Percentiles rank a stretch among this genome's conserved stretches.
These are phyloP conservation scores for Mimachlamys varia DNA, from an alignment of 2,888 invertebrate species.

Conservation along the genomic window DNA sequence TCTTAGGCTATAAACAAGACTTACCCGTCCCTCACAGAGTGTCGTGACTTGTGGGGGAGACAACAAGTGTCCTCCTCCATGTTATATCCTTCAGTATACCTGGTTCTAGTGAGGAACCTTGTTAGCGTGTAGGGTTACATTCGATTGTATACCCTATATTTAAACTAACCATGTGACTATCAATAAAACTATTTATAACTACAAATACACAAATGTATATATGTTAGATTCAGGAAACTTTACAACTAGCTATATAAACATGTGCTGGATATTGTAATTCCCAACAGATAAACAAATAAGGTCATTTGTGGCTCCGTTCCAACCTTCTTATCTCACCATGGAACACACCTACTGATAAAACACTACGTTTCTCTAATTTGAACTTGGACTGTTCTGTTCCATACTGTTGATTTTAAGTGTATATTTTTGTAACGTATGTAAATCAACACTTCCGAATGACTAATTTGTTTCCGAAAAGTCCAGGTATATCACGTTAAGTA, in stretches of 20 bases:
- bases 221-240: neutral
- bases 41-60: neutral
- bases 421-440: neutral
- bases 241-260: neutral
- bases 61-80: neutral
- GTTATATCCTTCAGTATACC: neutral
- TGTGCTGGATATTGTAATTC: neutral
- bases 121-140: neutral
- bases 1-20: neutral
- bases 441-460: neutral
- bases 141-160: neutral
- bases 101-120: neutral
- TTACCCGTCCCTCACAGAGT: neutral
- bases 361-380: neutral
- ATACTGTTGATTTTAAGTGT: neutral
- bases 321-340: neutral
- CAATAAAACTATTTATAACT: neutral
- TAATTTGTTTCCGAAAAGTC: neutral
- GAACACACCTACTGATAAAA: neutral
- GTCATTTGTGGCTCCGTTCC: neutral
- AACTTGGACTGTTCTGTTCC: neutral
- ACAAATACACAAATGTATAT: neutral
- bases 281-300: neutral
- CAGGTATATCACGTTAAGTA: neutral
- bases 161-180: conserved; percentile 1